Conservation (phyloP, 2,797 vertebrate genomes). For the Anableps anableps region DNA sequence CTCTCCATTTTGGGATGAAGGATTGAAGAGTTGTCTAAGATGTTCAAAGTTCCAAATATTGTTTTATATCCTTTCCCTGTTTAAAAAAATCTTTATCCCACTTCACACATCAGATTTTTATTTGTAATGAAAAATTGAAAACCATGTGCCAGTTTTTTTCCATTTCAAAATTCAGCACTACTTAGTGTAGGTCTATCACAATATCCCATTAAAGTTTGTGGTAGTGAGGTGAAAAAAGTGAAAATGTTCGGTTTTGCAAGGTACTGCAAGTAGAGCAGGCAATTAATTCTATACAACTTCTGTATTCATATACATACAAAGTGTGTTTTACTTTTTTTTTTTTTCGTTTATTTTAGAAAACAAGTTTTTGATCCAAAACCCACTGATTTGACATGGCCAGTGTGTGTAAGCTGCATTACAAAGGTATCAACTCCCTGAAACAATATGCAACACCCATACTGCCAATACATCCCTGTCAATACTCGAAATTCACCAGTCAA, state of each 20-base stretch:
- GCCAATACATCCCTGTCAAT: slow-evolving; percentile 37
- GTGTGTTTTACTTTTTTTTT: background rate
- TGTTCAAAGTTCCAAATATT: background rate
- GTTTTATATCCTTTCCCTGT: background rate
- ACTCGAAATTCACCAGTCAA: slow-evolving; percentile 53
- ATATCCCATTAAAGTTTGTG: background rate
- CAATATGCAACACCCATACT: slow-evolving; percentile 42
- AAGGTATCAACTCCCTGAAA: slow-evolving; percentile 17
- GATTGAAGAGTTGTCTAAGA: background rate
- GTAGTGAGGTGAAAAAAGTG: background rate
- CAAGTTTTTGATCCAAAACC: background rate
- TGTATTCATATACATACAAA: too few relatives aligned
- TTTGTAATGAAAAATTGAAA: background rate
- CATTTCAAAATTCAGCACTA: background rate
- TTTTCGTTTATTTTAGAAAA: background rate
- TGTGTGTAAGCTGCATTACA: slow-evolving; percentile 3
- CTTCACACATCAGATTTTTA: background rate
- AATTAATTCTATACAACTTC: too few relatives aligned
- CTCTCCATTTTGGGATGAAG: background rate
- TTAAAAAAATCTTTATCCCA: background rate
- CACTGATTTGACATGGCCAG: background rate
- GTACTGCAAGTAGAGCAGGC: background rate
- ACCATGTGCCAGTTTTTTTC: background rate
- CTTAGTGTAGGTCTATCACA: background rate
- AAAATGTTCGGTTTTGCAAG: background rate